Conservation (phyloP, 2,797 vertebrate species). For the Acanthurus lineatus region DNA sequence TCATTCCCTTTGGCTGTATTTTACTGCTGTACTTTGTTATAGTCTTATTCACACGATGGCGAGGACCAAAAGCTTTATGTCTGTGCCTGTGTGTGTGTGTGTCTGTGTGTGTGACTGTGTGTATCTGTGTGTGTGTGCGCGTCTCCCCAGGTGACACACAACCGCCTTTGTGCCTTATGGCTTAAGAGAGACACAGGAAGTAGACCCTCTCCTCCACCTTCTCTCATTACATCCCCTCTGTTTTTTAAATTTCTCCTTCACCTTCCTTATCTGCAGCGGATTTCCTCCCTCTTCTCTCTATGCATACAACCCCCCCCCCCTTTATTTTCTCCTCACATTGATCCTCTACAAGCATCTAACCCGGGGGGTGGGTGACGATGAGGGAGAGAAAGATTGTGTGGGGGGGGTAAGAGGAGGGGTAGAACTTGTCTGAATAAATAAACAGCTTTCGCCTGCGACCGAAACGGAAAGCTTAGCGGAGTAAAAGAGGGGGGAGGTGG, state of each 20-base stretch:
- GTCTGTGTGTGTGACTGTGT: constrained; percentile 19
- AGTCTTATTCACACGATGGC: constrained; percentile 65
- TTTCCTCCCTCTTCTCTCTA: constrained; percentile 21
- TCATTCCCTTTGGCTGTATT: constrained; percentile 72
- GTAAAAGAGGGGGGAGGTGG: neutral
- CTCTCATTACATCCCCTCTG: constrained; percentile 12
- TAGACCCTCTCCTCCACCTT: constrained; percentile 26
- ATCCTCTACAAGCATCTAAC: constrained; percentile 46
- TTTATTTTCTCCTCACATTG: constrained; percentile 1
- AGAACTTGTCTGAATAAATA: constrained; percentile 69
- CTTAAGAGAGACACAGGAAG: constrained; percentile 39
- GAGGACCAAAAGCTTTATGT: constrained; percentile 51
- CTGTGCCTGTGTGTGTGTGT: constrained; percentile 13
- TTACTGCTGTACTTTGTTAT: constrained; percentile 71
- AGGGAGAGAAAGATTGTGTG: neutral
- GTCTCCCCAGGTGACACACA: constrained; percentile 35
- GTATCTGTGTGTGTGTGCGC: constrained; percentile 35
- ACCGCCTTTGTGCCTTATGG: constrained; percentile 28
- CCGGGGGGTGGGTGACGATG: constrained; percentile 2
- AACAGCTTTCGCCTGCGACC: constrained; percentile 50
- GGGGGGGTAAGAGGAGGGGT: constrained; percentile 14
- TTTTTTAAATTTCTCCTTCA: constrained; percentile 1
- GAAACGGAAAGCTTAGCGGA: constrained; percentile 54
- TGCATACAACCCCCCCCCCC: neutral
- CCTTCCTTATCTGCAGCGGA: constrained; percentile 19